A percentile compares a stretch with the other conserved stretches of the same genome.
Conservation (phyloP, 2,113 vertebrate species). For the Mormoops blainvillei region DNA sequence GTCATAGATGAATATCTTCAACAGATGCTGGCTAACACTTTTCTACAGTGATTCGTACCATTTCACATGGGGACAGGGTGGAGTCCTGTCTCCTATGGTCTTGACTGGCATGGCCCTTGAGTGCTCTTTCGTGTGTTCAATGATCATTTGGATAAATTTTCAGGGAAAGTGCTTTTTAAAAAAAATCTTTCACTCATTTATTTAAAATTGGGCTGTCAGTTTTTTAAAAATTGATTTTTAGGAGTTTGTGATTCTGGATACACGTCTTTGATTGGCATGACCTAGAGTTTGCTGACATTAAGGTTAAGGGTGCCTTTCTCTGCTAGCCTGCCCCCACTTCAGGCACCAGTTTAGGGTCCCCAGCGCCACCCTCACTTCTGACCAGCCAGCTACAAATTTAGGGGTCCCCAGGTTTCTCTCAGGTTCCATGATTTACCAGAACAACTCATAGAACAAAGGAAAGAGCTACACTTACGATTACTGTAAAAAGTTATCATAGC, state of each 20-base stretch:
- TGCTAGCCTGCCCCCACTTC: not conserved
- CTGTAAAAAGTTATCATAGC: not conserved
- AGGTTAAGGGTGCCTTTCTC: not conserved
- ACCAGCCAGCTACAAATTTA: not conserved
- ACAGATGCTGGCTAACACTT: rapidly evolving
- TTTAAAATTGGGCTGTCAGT: not conserved
- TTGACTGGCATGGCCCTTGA: too few relatives aligned
- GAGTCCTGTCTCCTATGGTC: not conserved
- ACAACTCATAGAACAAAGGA: not conserved
- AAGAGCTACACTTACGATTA: not conserved
- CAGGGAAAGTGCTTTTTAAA: not conserved
- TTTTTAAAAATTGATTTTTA: not conserved
- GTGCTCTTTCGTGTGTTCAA: not conserved
- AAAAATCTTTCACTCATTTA: not conserved
- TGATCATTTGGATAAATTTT: too few relatives aligned
- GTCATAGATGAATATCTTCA: not conserved
- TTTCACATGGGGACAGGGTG: not conserved
- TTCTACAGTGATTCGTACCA: rapidly evolving
- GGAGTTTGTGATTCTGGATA: not conserved
- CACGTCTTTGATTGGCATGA: not conserved
- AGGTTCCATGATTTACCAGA: not conserved
- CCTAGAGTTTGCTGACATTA: not conserved
- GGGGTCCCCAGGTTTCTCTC: not conserved
- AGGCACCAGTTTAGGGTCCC: not conserved
- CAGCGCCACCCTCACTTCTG: not conserved